Conservation (phyloP, 2,888 invertebrate genomes). For the Lissocephala sabroskyi region DNA sequence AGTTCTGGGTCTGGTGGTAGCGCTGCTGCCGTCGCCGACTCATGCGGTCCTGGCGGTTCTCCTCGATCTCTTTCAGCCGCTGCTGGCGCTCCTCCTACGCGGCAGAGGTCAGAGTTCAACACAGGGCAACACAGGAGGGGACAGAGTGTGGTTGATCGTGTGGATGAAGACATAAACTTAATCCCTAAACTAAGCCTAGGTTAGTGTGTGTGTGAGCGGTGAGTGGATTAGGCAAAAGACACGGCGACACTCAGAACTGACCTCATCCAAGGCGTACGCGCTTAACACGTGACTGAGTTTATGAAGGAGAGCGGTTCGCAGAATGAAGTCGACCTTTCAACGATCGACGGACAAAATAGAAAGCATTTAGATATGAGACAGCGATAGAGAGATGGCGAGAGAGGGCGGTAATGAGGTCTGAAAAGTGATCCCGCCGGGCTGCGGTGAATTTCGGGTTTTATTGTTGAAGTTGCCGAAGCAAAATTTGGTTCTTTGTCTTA, state of each 20-base stretch:
- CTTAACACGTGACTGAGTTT: conserved; percentile 62
- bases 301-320: conserved; percentile 65
- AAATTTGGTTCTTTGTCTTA: too few species aligned
- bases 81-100: conserved; percentile 82
- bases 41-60: conserved; percentile 78
- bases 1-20: conserved; percentile 85
- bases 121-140: conserved; percentile 12
- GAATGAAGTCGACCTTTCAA: conserved; percentile 69
- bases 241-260: conserved; percentile 39
- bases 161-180: too few species aligned
- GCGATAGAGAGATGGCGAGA: conserved; percentile 35
- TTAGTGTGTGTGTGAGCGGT: conserved; percentile 8
- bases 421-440: conserved; percentile 41
- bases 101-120: conserved; percentile 35
- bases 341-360: background rate
- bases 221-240: conserved; percentile 2
- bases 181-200: too few species aligned
- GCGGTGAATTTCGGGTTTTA: conserved; percentile 1
- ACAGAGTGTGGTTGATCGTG: too few species aligned
- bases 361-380: conserved; percentile 15
- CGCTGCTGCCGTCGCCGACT: conserved; percentile 79
- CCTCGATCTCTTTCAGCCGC: conserved; percentile 82
- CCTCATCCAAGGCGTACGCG: conserved; percentile 55
- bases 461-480: too few species aligned
- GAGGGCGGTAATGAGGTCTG: conserved; percentile 27